These are phyloP conservation scores for Philypnodon macrostomus DNA, from an alignment of 2,797 vertebrate genomes.

Conservation along the genomic window DNA sequence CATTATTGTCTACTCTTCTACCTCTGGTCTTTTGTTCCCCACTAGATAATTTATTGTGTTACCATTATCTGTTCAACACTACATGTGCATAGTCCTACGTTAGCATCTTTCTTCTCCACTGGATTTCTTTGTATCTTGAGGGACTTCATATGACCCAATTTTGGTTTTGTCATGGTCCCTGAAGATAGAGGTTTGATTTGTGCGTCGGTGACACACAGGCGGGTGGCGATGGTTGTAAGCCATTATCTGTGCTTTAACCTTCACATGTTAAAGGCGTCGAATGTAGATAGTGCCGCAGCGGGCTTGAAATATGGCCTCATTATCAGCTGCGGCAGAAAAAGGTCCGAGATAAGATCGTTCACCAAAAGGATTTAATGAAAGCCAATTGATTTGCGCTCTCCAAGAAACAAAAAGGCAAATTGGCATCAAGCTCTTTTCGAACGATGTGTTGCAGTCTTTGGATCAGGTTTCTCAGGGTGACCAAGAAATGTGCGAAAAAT, in stretches of 20 bases:
- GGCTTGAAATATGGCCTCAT: conserved; percentile 73
- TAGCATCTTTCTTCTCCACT: conserved; percentile 19
- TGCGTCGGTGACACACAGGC: conserved; percentile 25
- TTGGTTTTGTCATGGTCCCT: conserved; percentile 10
- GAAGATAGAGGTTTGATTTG: conserved; percentile 69
- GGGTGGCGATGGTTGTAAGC: conserved; percentile 41
- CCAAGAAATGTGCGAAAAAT: conserved; percentile 34
- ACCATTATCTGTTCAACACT: conserved; percentile 14
- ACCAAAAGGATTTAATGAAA: conserved; percentile 66
- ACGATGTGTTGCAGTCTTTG: conserved; percentile 19
- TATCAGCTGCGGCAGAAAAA: conserved; percentile 51
- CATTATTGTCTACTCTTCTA: no score
- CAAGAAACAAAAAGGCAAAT: conserved; percentile 37
- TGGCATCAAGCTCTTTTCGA: conserved; percentile 21
- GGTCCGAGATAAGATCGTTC: conserved; percentile 60
- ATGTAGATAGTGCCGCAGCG: conserved; percentile 41
- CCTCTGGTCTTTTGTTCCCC: no score
- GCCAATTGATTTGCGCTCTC: conserved; percentile 68
- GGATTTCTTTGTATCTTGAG: conserved; percentile 23
- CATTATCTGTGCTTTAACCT: conserved; percentile 73
- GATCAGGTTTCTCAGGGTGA: conserved; percentile 49
- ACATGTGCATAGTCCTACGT: conserved; percentile 14
- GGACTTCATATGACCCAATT: conserved; percentile 25
- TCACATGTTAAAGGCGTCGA: conserved; percentile 63
- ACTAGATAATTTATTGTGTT: not conserved